Percentiles rank a stretch among this genome's conserved stretches.
phyloP scores from a whole-genome alignment of 2,888 invertebrate species.

The Dolichopus griseipennis region DNA sequence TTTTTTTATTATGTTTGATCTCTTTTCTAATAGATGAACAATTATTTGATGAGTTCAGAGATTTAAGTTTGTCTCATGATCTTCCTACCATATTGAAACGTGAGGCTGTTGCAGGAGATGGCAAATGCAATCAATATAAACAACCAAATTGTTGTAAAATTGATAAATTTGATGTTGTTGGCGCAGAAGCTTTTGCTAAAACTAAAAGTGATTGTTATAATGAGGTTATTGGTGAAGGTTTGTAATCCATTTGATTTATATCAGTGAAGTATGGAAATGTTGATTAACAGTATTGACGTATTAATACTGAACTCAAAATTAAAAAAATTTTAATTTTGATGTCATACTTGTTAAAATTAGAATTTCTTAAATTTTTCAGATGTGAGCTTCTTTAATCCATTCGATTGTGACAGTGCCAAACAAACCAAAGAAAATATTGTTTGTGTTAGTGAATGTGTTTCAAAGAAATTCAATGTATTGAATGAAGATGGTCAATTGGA shows the following conservation, averaged over 20 bases:
- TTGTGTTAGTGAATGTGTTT: conserved; percentile 27
- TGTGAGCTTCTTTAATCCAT: conserved; percentile 25
- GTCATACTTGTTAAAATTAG: background rate
- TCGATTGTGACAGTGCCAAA: conserved; percentile 26
- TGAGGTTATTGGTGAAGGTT: background rate
- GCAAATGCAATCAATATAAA: background rate
- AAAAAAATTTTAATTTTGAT: background rate
- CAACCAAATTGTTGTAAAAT: background rate
- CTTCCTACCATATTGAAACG: background rate
- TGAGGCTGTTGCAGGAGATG: background rate
- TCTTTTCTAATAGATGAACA: background rate
- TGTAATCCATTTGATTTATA: too few relatives aligned
- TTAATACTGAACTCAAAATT: too few relatives aligned
- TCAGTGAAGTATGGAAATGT: too few relatives aligned
- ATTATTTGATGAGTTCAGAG: background rate
- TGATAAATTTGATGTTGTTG: background rate
- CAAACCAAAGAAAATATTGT: conserved; percentile 25
- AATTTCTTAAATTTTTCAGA: conserved; percentile 17
- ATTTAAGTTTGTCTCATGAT: background rate
- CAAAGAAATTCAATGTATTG: conserved; percentile 23
- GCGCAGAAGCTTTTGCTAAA: background rate
- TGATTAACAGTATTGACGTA: too few relatives aligned
- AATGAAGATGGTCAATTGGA: conserved; percentile 25
- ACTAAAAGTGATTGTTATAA: background rate
- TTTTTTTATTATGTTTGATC: too few relatives aligned